These are phyloP conservation scores for Lepus oiostolus DNA, from an alignment of 2,797 vertebrate genomes.

Conservation along the genomic window DNA sequence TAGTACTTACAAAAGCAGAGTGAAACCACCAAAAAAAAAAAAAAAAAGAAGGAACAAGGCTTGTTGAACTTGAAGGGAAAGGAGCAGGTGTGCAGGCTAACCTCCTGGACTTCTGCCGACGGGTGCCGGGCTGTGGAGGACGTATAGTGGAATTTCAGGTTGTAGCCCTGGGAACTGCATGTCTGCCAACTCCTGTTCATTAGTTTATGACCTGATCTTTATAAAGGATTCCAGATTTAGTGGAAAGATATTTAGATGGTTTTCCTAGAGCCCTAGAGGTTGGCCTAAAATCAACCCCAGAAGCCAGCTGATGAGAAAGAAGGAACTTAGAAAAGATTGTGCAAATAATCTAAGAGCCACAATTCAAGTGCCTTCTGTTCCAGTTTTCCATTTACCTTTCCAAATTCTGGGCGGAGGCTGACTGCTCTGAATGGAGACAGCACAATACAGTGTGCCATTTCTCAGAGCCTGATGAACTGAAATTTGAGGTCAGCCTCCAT, in stretches of 20 bases:
- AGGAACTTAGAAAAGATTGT: background rate
- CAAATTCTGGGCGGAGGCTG: background rate
- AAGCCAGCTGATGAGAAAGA: background rate
- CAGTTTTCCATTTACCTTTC: background rate
- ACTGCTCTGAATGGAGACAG: background rate
- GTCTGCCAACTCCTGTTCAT: background rate
- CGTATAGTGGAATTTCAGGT: background rate
- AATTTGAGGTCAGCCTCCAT: background rate
- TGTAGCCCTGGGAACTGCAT: too few species aligned
- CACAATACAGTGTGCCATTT: background rate
- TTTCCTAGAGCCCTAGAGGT: background rate
- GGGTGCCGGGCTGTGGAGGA: accelerated
- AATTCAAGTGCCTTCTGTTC: background rate
- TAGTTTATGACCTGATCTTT: background rate
- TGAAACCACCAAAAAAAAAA: background rate
- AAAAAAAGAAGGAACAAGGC: background rate
- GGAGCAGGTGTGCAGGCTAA: background rate
- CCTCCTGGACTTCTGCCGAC: background rate
- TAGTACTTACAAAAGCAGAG: background rate
- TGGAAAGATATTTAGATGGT: background rate
- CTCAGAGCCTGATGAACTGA: background rate
- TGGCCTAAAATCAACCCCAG: background rate
- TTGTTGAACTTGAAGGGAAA: background rate
- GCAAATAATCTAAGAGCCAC: background rate
- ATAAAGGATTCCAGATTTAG: background rate